Base-by-base conservation (phyloP, 2,888 invertebrate genomes). In the Druceiella hillmani region DNA sequence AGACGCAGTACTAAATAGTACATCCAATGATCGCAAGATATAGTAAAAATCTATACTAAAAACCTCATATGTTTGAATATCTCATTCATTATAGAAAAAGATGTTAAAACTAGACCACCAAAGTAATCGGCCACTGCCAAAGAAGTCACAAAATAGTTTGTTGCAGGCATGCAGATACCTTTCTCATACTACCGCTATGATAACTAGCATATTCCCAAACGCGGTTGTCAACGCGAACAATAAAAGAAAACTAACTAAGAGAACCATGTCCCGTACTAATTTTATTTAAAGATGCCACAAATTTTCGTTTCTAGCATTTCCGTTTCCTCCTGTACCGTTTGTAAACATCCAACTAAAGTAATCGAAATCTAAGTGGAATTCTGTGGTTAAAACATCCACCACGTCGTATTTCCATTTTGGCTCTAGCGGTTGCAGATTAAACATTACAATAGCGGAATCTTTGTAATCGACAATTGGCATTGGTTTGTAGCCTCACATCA, bases 51-150 rank as follows among this genome's bases (percentile, higher is more conserved):
- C 82, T 2, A 80, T 77, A 2, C 91, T 89, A 89, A 91, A 45
- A 85, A 78, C 90, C 91, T 91, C 20, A 78, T 80, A 50, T 83
- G 81, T 51, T 82, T 81, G 13, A 85, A 64, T 6, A 85, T 81
- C 57, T 87, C 87, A 58, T 85, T 84, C 12, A 86, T 71, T 1
- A 86, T 86, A 48, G 84, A 83, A 60, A 92, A 87, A 1, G 93
- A 92, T 92, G 93, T 93, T 15, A 93, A 92, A 9, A 91, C 83
- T 33, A 89, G 65, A 0, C 92, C 92, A 1, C 92, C 90, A 34
- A 92, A 69, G 49, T 89, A 85, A 57, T 93, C 93, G 2, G 93
- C 91, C 29, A 89, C 83, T 1, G 92, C 92, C 49, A 93, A 60
- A 3, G 90, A 91, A 3, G 89, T 89, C 40, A 93, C 87, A 59